A percentile compares a stretch with the other conserved stretches of the same genome.
phyloP scores from a whole-genome alignment of 2,113 vertebrate genomes.

The Notarius lentiginosus region DNA sequence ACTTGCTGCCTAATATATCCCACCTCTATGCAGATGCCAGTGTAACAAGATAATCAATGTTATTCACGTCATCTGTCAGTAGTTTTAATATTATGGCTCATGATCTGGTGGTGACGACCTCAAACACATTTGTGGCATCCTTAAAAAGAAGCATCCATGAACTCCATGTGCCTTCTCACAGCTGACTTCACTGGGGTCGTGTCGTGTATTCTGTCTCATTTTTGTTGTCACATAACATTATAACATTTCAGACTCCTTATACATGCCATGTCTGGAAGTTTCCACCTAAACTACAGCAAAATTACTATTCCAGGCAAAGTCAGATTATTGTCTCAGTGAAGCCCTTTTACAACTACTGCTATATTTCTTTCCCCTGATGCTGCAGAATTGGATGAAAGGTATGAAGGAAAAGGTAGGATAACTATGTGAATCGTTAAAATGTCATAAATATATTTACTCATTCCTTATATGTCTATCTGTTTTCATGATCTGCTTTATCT shows the following conservation, averaged over 20 bases:
- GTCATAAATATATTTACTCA: not conserved
- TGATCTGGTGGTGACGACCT: constrained; percentile 2
- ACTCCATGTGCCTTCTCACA: not conserved
- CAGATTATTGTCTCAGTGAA: not conserved
- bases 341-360: constrained; percentile 13
- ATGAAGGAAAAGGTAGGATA: constrained; percentile 65
- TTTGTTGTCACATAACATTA: constrained; percentile 34
- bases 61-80: too few relatives aligned
- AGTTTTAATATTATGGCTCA: too few relatives aligned
- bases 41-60: too few relatives aligned
- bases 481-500: not conserved
- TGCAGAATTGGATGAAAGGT: constrained; percentile 57
- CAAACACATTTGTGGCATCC: constrained; percentile 29
- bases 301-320: not conserved
- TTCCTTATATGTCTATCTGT: not conserved
- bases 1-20: too few relatives aligned
- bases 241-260: constrained; percentile 13
- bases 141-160: constrained; percentile 15
- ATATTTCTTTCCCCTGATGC: constrained; percentile 59
- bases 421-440: not conserved
- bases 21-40: too few relatives aligned
- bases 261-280: constrained; percentile 15
- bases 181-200: constrained; percentile 3
- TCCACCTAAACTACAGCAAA: not conserved
- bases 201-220: not conserved